These are phyloP conservation scores for Drosophila subobscura DNA, from an alignment of 1,140 invertebrate species.

Conservation along the genomic window DNA sequence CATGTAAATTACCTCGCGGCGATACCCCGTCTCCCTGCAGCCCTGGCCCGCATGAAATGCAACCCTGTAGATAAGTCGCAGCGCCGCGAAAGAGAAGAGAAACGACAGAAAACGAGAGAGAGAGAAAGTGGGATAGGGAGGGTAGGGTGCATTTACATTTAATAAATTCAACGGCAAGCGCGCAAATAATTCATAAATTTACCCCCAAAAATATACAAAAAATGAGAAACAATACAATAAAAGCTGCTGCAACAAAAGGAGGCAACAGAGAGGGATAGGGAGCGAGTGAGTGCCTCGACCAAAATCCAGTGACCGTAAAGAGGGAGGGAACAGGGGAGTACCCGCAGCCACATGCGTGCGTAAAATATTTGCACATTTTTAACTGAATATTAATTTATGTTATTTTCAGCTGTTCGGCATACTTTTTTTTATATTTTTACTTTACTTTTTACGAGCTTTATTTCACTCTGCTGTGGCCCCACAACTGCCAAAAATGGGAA, in stretches of 20 bases:
- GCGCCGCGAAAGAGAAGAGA: neutral
- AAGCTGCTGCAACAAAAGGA: conserved; percentile 1
- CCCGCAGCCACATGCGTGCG: conserved; percentile 37
- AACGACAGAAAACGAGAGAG: neutral
- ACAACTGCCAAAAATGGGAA: conserved; percentile 24
- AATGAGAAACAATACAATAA: conserved; percentile 9
- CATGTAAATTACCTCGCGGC: conserved; percentile 61
- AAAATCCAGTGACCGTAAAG: conserved; percentile 52
- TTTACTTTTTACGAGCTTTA: conserved; percentile 7
- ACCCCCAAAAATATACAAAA: conserved; percentile 37
- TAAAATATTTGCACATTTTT: conserved; percentile 75
- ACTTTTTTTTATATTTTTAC: neutral
- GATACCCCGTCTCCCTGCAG: conserved; percentile 2
- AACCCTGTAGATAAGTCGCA: conserved; percentile 58
- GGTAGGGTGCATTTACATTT: conserved; percentile 54
- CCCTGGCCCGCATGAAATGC: conserved; percentile 30
- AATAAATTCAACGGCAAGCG: conserved; percentile 69
- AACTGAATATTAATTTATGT: conserved; percentile 79
- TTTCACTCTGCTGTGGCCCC: conserved; percentile 14
- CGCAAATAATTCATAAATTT: conserved; percentile 76
- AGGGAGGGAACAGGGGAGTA: conserved; percentile 9
- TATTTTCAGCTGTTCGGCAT: conserved; percentile 47
- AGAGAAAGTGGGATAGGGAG: too few relatives aligned
- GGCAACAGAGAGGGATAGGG: neutral
- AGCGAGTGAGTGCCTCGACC: conserved; percentile 8